Evolutionary conservation across 2,888 invertebrate species (phyloP), one percentile per base, ranked within the genome.

Genomic region (Drosophila picticornis): DNA sequence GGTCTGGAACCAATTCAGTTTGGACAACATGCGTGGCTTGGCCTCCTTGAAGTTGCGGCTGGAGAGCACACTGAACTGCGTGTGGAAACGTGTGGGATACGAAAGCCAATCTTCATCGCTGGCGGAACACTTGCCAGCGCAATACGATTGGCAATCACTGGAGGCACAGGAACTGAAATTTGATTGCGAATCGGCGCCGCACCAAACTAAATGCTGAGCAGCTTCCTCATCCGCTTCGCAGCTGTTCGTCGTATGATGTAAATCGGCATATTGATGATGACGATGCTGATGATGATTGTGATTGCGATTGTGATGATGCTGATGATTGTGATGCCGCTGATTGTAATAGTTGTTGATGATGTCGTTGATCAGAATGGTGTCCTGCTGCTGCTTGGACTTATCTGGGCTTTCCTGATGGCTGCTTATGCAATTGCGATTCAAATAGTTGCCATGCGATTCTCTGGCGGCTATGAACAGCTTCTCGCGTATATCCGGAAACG

Each of bases 51-150:
- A 96, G 92, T 96, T 96, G 72, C 97, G 94, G 91, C 96, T 95
- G 48, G 96, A 96, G 80, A 97, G 94, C 73, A 97, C 95, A 92
- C 95, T 95, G 91, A 96, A 96, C 92, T 97, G 97, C 19, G 96
- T 96, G 94, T 95, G 95, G 92, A 97, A 96, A 72, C 95, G 95
- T n/a, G 96, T 96, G 56, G 96, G 96, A 95, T 96, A 96, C 70
- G 95, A 94, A 94, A 96, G 95, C 89, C 95, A 95, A 83, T 96
- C 95, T 0, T 86, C 80, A 3, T 77, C 81, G 34, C 29, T 70
- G 16, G 63, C 43, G 25, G 55, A 68, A 29, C 51, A 50, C 9
- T 83, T 83, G 67, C 73, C 75, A 1, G 65, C 82, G 10, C 82
- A 80, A 27, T 85, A 88, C 4, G 90, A 88, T 16, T 94, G 93